A percentile compares a stretch with the other conserved stretches of the same genome.
phyloP scores from a whole-genome alignment of 2,113 vertebrate genomes.

The Gopherus evgoodei region DNA sequence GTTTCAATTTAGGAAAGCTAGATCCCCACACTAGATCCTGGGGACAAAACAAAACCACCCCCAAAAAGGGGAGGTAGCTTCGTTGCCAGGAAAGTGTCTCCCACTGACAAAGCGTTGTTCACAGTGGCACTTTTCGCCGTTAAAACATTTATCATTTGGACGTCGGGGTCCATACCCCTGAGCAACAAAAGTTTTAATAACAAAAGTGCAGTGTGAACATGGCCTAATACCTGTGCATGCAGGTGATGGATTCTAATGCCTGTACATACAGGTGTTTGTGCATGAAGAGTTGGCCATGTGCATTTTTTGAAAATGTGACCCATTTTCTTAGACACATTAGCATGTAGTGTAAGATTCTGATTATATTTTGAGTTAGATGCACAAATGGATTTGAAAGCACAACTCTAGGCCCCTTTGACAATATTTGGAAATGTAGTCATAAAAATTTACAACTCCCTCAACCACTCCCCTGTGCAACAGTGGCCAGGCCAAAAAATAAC shows the following conservation, averaged over 20 bases:
- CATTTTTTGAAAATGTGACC: not conserved
- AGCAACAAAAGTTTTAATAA: no score
- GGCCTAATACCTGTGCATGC: accelerated
- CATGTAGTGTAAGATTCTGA: not conserved
- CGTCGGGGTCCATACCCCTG: no score
- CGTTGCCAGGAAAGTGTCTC: no score
- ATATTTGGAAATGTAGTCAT: not conserved
- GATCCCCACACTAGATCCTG: no score
- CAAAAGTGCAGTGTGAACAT: no score
- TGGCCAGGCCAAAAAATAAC: not conserved
- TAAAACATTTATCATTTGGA: no score
- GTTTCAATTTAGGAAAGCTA: no score
- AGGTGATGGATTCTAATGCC: not conserved
- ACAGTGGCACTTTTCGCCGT: no score
- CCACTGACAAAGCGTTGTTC: no score
- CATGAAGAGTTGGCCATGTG: not conserved
- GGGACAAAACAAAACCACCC: no score
- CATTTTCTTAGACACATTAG: not conserved
- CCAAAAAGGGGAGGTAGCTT: no score
- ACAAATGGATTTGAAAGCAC: not conserved
- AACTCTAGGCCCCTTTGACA: not conserved
- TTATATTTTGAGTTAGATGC: not conserved
- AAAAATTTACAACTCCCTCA: not conserved
- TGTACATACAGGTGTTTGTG: not conserved
- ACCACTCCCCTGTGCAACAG: not conserved